phyloP scores from a whole-genome alignment of 1,140 invertebrate genomes.

The Atta texana region DNA sequence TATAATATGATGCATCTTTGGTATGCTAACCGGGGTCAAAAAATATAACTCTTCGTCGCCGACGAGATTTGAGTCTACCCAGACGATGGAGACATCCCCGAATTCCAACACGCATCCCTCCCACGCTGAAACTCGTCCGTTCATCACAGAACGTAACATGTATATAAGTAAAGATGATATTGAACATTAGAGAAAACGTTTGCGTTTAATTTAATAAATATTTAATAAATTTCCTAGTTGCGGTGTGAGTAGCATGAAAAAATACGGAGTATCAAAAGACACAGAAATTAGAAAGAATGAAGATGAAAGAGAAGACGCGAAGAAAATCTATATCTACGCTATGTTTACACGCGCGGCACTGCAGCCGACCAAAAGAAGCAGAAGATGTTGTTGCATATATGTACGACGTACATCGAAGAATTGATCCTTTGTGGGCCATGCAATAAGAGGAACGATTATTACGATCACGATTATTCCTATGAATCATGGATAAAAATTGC shows the following conservation, averaged over 20 bases:
- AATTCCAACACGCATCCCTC: slow-evolving; percentile 61
- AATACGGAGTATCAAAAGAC: background rate
- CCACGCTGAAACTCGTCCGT: slow-evolving; percentile 47
- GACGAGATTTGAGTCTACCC: slow-evolving; percentile 69
- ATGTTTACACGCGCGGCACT: background rate
- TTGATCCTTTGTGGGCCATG: slow-evolving; percentile 18
- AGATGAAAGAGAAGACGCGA: background rate
- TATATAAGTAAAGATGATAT: background rate
- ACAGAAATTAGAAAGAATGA: background rate
- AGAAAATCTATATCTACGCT: background rate
- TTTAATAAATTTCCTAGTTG: background rate
- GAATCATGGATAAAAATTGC: background rate
- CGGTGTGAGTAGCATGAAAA: background rate
- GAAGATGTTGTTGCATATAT: slow-evolving; percentile 45
- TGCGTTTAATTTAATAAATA: background rate
- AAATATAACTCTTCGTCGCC: slow-evolving; percentile 79
- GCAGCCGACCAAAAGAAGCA: slow-evolving; percentile 32
- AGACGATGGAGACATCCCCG: slow-evolving; percentile 72
- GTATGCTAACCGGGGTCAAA: slow-evolving; percentile 85
- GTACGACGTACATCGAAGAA: slow-evolving; percentile 28
- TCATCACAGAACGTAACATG: slow-evolving; percentile 10
- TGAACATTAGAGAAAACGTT: background rate
- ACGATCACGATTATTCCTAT: slow-evolving; percentile 19
- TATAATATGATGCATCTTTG: slow-evolving; percentile 82
- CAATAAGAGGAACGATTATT: slow-evolving; percentile 18